A percentile compares a stretch with the other conserved stretches of the same genome.
Conservation (phyloP, 2,113 vertebrate genomes). For the Seriola aureovittata region DNA sequence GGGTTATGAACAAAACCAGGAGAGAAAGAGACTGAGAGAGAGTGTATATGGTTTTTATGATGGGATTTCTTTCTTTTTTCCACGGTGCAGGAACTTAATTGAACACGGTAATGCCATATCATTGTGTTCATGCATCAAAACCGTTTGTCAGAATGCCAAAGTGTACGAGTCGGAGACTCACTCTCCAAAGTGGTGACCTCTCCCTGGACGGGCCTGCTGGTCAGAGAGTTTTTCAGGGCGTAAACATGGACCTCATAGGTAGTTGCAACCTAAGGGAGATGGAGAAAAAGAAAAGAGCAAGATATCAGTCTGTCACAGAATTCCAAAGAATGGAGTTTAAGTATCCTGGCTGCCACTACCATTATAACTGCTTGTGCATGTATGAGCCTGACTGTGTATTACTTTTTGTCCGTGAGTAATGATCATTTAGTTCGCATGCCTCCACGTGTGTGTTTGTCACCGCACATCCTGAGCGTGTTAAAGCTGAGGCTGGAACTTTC, state of each 20-base stretch:
- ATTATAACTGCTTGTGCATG: not conserved
- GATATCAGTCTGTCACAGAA: not conserved
- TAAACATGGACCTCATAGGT: slow-evolving; percentile 94
- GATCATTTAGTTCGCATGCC: not conserved
- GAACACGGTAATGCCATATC: not conserved
- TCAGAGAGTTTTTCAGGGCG: slow-evolving; percentile 93
- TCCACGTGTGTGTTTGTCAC: not conserved
- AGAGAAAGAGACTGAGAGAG: not conserved
- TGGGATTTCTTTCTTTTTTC: not conserved
- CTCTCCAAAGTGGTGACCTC: slow-evolving; percentile 93
- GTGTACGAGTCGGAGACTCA: slow-evolving; percentile 65
- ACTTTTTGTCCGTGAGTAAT: not conserved
- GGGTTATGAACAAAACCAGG: not conserved
- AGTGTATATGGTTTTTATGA: not conserved
- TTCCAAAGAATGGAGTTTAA: not conserved
- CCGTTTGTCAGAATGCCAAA: not conserved
- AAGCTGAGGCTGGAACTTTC: not conserved
- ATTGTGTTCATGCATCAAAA: not conserved
- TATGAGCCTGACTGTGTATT: not conserved
- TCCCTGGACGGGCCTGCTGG: slow-evolving; percentile 90
- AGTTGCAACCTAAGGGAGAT: slow-evolving; percentile 88
- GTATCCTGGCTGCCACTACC: not conserved
- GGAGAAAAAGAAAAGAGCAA: not conserved
- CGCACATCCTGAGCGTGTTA: not conserved
- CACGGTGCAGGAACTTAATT: no score